phyloP scores from a whole-genome alignment of 92 coral and sea anemone genomes.

The Phenganax marumi region DNA sequence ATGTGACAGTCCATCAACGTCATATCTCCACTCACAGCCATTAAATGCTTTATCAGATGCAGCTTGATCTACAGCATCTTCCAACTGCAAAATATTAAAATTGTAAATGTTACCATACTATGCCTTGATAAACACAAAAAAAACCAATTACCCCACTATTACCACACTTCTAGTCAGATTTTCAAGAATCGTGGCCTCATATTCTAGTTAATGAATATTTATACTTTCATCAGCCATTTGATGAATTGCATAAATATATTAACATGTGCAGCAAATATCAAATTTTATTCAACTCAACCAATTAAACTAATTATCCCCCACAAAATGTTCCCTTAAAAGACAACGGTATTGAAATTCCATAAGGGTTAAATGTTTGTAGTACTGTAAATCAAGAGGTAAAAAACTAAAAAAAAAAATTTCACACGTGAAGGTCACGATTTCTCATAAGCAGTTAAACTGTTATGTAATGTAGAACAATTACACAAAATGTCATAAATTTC shows the following conservation, averaged over 20 bases:
- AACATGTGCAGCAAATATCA: not conserved
- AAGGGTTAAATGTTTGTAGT: too few relatives aligned
- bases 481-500: too few relatives aligned
- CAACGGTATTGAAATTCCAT: too few relatives aligned
- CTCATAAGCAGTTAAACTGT: too few relatives aligned
- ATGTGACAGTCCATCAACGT: conserved; percentile 48
- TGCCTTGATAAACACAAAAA: too few relatives aligned
- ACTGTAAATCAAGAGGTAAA: too few relatives aligned
- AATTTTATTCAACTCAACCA: not conserved
- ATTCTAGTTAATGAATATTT: not conserved
- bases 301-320: not conserved
- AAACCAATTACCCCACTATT: too few relatives aligned
- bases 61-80: conserved; percentile 48
- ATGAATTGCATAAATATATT: not conserved
- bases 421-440: too few relatives aligned
- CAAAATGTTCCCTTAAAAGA: too few relatives aligned
- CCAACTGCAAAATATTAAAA: conserved; percentile 38
- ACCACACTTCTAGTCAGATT: not conserved
- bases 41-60: conserved; percentile 34
- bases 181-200: not conserved
- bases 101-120: not conserved
- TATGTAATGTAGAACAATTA: too few relatives aligned
- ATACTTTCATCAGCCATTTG: not conserved
- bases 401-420: too few relatives aligned
- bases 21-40: conserved; percentile 34